Evolutionary conservation across 2,113 vertebrate species (phyloP).

Genomic region (Madoqua kirkii): DNA sequence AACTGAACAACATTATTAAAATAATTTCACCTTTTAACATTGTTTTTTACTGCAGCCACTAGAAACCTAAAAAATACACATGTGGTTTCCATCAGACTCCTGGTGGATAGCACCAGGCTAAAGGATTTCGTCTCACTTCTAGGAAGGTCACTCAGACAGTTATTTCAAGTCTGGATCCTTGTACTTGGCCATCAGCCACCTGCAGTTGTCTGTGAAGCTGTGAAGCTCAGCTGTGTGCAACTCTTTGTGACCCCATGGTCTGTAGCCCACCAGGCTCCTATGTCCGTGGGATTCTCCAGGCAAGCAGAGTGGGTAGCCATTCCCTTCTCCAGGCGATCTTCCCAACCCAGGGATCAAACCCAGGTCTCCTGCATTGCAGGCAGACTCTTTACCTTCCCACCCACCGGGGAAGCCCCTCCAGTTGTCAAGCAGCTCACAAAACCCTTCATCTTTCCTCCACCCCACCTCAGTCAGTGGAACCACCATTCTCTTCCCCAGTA

Average conservation of each 20-base stretch:
- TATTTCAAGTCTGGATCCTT: accelerated
- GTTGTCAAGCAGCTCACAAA: accelerated
- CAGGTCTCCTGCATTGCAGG: neutral
- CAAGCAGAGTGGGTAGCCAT: neutral
- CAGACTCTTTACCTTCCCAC: neutral
- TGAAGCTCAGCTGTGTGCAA: neutral
- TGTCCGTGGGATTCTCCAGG: neutral
- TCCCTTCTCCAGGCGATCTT: neutral
- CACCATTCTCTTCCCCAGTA: accelerated
- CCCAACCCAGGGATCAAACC: neutral
- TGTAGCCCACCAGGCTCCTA: neutral
- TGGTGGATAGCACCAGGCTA: accelerated
- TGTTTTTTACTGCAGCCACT: neutral
- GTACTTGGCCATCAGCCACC: accelerated
- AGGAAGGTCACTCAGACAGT: neutral
- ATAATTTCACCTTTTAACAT: neutral
- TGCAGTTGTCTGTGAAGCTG: neutral
- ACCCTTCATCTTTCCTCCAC: accelerated
- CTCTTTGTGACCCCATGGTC: neutral
- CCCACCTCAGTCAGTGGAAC: accelerated
- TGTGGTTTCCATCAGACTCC: neutral
- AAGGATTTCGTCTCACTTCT: neutral
- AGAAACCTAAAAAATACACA: neutral
- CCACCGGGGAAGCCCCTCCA: neutral
- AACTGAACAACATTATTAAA: neutral